phyloP scores from a whole-genome alignment of 1,140 invertebrate genomes.

The Galleria mellonella region DNA sequence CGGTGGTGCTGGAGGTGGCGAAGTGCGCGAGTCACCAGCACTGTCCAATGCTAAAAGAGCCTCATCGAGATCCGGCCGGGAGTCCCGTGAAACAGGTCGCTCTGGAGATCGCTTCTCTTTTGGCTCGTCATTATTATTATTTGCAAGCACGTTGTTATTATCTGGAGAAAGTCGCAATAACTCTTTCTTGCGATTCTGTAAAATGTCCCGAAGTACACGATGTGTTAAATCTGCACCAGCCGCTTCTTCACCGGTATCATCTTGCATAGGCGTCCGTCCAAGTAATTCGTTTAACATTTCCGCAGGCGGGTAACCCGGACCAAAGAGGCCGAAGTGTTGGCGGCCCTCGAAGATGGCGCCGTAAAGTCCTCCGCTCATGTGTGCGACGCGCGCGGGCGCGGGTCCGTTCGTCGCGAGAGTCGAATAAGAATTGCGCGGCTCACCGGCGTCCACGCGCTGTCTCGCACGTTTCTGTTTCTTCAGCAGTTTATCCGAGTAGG shows the following conservation, averaged over 20 bases:
- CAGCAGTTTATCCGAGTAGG: slow-evolving; percentile 91
- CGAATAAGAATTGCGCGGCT: slow-evolving; percentile 93
- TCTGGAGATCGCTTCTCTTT: slow-evolving; percentile 77
- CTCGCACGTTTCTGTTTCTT: slow-evolving; percentile 92
- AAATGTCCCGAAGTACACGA: slow-evolving; percentile 88
- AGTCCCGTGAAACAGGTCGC: slow-evolving; percentile 77
- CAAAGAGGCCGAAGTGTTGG: slow-evolving; percentile 85
- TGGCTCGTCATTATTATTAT: slow-evolving; percentile 79
- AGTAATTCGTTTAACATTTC: slow-evolving; percentile 90
- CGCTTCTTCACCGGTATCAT: slow-evolving; percentile 74
- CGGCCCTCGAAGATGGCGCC: slow-evolving; percentile 85
- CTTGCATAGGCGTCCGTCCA: slow-evolving; percentile 84
- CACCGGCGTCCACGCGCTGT: slow-evolving; percentile 95
- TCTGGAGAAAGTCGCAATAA: slow-evolving; percentile 78
- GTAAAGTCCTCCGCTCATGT: slow-evolving; percentile 88
- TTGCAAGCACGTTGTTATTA: slow-evolving; percentile 72
- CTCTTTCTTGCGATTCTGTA: slow-evolving; percentile 87
- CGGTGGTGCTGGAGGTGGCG: slow-evolving; percentile 80
- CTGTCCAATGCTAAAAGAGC: slow-evolving; percentile 77
- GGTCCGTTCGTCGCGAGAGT: slow-evolving; percentile 90
- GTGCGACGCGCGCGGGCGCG: slow-evolving; percentile 85
- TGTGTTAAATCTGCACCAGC: slow-evolving; percentile 81
- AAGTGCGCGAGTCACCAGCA: slow-evolving; percentile 80
- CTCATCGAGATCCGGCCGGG: slow-evolving; percentile 74
- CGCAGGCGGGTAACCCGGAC: slow-evolving; percentile 84